Base-by-base conservation (phyloP, 2,888 invertebrate genomes). In the Nomada lathburiana region DNA sequence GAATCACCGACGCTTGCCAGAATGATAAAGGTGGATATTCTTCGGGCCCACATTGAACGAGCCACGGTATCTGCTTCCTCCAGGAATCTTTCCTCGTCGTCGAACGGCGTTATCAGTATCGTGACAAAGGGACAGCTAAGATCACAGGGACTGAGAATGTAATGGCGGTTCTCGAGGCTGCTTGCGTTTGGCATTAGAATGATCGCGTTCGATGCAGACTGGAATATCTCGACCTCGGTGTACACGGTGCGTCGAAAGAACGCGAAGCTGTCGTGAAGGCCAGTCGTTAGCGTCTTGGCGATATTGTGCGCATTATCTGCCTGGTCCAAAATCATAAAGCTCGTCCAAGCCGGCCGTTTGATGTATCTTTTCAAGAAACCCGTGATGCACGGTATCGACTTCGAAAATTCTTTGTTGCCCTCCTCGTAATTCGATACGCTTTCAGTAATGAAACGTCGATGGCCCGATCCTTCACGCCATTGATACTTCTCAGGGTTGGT, bases 61-160 rank as follows among this genome's bases (percentile, higher is more conserved):
- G 83, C 71, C 13, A 91, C 7, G 10, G 11, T 20, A 4, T 78
- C 53, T 0, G 84, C 84, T 4, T 90, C 88, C 5, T 62, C 68
- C 20, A 91, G 80, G 18, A 92, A 91, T 2, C 53, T 76, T 13
- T 83, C 70, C 26, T 86, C 63, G 63, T 88, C 73, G 0, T 23
- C 59, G 70, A 84, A 89, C 7, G 20, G 5, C 4, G 42, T 63
- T 1, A 81, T 85, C 53, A 89, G 11, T n/a, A 89, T 72, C 23
- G 88, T 26, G 13, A 87, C 65, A 53, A 85, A 90, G 4, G 69
- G 67, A 73, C 92, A 91, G 0, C 83, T 83, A 2, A 83, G 72
- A 2, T 80, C 83, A 44, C 91, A 91, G 2, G 90, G 76, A 11
- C 87, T 44, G 5, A 86, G 26, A 10, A 86, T 23, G 44, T 81